Percentiles rank a stretch among this genome's conserved stretches.
Conservation (phyloP, 1,140 invertebrate genomes). For the Batillaria attramentaria region DNA sequence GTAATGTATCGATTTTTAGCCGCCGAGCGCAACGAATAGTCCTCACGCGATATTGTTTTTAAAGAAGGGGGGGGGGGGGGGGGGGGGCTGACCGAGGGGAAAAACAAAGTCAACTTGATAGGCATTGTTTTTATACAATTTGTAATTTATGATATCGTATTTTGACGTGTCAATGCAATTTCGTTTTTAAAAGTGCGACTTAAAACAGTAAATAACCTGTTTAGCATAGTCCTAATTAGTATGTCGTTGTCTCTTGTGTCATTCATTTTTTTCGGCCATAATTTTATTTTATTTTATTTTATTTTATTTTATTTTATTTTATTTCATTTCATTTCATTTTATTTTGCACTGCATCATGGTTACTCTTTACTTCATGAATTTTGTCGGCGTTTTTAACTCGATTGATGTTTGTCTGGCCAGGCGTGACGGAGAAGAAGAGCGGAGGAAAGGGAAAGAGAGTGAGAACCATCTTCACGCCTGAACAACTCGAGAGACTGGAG, state of each 20-base stretch:
- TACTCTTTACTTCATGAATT: neutral
- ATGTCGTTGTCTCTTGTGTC: neutral
- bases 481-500: constrained; percentile 93
- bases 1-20: too few species aligned
- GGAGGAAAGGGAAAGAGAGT: constrained; percentile 82
- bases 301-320: neutral
- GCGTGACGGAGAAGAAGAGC: constrained; percentile 42
- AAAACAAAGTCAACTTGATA: too few species aligned
- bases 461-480: constrained; percentile 96
- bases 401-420: constrained; percentile 26
- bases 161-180: too few species aligned
- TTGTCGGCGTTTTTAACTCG: neutral
- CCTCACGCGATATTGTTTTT: too few species aligned
- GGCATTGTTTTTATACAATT: neutral
- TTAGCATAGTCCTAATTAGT: too few species aligned
- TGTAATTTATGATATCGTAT: neutral
- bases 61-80: neutral
- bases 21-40: too few species aligned
- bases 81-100: neutral
- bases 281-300: neutral
- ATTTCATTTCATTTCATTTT: neutral
- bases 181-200: too few species aligned
- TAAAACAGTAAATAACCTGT: too few species aligned
- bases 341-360: neutral
- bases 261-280: neutral